Evolutionary conservation across 2,888 invertebrate genomes (phyloP), one percentile per base, ranked within the genome.

Genomic region (Lepeophtheirus nordmannii): DNA sequence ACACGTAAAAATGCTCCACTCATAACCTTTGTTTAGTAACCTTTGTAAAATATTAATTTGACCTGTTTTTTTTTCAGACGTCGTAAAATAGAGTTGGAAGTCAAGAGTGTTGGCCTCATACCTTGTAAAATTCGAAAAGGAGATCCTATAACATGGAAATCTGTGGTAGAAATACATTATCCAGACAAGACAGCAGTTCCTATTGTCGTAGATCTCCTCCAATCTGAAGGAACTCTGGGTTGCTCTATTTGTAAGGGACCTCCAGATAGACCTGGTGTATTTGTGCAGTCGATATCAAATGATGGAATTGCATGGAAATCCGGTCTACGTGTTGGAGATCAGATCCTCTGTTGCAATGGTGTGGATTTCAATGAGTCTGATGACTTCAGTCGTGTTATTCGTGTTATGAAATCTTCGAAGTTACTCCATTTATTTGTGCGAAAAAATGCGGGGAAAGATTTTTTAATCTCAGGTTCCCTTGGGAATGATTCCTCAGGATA

Each of bases 321-420:
- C 1, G 92, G 92, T 0, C 78, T 94, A 17, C 81, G 87, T 72
- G 87, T 89, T 0, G 92, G 92, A 9, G 93, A 94, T 76, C 90
- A 92, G 77, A 87, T 94, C 69, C 76, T 92, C 65, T 85, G 85
- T 71, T 92, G 92, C 75, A 93, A 94, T 74, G 89, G 87, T 68
- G 78, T 76, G 70, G 80, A 84, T 40, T 89, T 89, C 74, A 85
- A 84, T 72, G 88, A 89, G 79, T 46, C 5, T 86, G 85, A 76
- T 74, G 73, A 72, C 62, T 37, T 39, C 65, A 20, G 58, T 40
- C 59, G 64, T 85, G 89, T 89, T 65, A 85, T 89, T 70, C 82
- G 84, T 68, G 82, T 86, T 39, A 83, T 90, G 82, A 89, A 89
- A 75, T 82, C 83, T 59, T 82, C 83, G 67, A 83, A 84, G 59